These are phyloP conservation scores for Silurus meridionalis DNA, from an alignment of 2,113 vertebrate genomes.

Conservation along the genomic window DNA sequence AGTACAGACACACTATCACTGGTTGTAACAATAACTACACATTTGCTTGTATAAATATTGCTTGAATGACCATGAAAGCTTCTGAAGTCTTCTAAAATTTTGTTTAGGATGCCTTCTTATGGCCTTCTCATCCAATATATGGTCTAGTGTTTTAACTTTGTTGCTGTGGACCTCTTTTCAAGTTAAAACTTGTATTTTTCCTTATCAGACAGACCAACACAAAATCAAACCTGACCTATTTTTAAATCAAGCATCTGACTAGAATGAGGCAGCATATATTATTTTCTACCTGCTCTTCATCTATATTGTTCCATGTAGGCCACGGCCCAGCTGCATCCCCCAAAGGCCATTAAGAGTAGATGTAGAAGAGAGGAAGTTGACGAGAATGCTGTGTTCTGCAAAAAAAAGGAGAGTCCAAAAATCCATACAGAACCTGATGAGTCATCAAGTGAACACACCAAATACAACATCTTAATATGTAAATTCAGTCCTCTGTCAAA, in stretches of 20 bases:
- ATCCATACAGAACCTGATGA: conserved; percentile 50
- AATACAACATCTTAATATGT: conserved; percentile 29
- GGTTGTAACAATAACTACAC: neutral
- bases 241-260: conserved; percentile 32
- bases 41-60: neutral
- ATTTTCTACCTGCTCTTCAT: conserved; percentile 41
- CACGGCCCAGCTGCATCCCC: conserved; percentile 72
- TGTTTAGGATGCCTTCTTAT: neutral
- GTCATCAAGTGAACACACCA: conserved; percentile 35
- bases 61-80: neutral
- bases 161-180: neutral
- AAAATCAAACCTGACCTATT: neutral
- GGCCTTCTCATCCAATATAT: neutral
- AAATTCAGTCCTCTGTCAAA: conserved; percentile 19
- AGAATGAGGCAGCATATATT: conserved; percentile 59
- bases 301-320: conserved; percentile 65
- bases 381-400: conserved; percentile 45
- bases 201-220: neutral
- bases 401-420: conserved; percentile 40
- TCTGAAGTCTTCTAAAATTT: neutral
- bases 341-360: conserved; percentile 67
- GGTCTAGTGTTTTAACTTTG: neutral
- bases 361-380: conserved; percentile 61
- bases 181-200: neutral
- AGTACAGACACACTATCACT: too few relatives aligned